Evolutionary conservation across 2,888 invertebrate genomes (phyloP).

Genomic region (Schizaphis graminum): DNA sequence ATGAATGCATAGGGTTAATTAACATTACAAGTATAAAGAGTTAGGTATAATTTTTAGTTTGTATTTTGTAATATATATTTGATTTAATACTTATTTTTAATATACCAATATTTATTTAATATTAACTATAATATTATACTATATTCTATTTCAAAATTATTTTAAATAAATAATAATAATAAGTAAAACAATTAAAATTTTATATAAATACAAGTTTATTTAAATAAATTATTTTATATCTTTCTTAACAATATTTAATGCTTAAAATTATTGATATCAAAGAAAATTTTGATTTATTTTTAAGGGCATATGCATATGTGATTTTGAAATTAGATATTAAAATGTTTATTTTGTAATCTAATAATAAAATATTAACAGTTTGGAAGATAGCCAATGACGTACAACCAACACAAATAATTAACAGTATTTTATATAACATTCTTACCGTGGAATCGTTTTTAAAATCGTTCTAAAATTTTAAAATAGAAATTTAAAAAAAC

Average conservation of each 20-base stretch:
- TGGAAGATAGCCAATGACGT: background rate
- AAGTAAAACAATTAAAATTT: background rate
- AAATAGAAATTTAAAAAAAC: background rate
- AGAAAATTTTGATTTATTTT: background rate
- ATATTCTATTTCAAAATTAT: background rate
- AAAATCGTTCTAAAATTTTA: background rate
- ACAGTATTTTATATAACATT: background rate
- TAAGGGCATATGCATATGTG: background rate
- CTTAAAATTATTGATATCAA: background rate
- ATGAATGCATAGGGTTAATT: background rate
- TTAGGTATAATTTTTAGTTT: background rate
- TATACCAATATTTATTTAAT: background rate
- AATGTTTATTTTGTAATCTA: background rate
- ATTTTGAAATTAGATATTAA: slow-evolving; percentile 17
- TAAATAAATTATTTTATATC: background rate
- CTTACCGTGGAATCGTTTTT: background rate
- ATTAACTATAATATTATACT: background rate
- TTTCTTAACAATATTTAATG: background rate
- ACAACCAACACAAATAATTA: slow-evolving; percentile 3
- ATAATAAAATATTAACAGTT: background rate
- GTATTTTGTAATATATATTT: background rate
- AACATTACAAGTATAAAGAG: background rate
- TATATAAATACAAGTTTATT: background rate
- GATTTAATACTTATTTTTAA: background rate
- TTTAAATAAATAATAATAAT: background rate